A percentile compares a stretch with the other conserved stretches of the same genome.
Evolutionary conservation across 1,140 invertebrate genomes (phyloP).

Genomic region (Drosophila lacertosa): DNA sequence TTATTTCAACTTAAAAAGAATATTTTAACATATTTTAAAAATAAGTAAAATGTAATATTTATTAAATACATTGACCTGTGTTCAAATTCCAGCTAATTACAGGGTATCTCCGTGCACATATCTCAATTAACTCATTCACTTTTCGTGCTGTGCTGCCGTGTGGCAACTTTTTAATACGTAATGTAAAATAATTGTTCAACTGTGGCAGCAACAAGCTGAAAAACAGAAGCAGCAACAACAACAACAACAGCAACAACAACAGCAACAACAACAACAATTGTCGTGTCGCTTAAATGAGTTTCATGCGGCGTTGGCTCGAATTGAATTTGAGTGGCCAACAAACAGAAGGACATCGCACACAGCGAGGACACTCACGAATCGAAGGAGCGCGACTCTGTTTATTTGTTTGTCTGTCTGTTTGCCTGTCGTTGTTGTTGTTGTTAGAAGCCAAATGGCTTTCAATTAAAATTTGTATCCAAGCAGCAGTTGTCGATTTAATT

Average conservation of each 20-base stretch:
- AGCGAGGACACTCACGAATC: constrained; percentile 10
- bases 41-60: no score
- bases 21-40: neutral
- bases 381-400: constrained; percentile 16
- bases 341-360: constrained; percentile 33
- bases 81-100: neutral
- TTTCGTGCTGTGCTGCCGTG: constrained; percentile 16
- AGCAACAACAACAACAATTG: constrained; percentile 56
- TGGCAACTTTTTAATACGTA: constrained; percentile 23
- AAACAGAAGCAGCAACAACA: constrained; percentile 13
- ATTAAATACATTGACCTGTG: no score
- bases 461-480: constrained; percentile 73
- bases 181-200: constrained; percentile 44
- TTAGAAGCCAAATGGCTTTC: constrained; percentile 72
- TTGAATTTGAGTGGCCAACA: constrained; percentile 60
- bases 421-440: constrained; percentile 50
- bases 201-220: constrained; percentile 3
- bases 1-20: no score
- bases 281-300: constrained; percentile 66
- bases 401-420: constrained; percentile 35
- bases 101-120: neutral
- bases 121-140: neutral
- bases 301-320: constrained; percentile 28
- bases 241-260: constrained; percentile 42
- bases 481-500: constrained; percentile 72